Evolutionary conservation across 23 tunicate species (phyloP).

Genomic region (Diplosoma virens): DNA sequence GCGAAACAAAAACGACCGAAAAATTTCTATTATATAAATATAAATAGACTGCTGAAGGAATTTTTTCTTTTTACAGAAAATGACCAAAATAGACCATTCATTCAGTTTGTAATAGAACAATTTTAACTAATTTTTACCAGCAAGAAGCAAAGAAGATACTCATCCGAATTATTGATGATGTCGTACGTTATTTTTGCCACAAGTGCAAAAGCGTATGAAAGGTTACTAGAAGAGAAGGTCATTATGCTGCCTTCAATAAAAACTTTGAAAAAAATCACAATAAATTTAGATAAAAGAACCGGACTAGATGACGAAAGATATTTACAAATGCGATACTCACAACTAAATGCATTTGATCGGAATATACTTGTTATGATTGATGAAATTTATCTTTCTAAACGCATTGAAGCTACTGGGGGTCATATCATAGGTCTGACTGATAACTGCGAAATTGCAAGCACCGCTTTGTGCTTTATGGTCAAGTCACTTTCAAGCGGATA

Average conservation of each 20-base stretch:
- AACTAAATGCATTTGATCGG: slow-evolving; percentile 11
- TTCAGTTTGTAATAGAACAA: neutral
- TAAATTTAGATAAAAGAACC: neutral
- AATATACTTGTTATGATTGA: slow-evolving; percentile 6
- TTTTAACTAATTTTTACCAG: neutral
- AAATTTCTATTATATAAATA: too few relatives aligned
- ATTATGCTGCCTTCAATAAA: slow-evolving; percentile 1
- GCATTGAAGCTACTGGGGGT: slow-evolving; percentile 22
- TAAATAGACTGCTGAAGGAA: too few relatives aligned
- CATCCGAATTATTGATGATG: neutral
- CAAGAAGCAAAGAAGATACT: slow-evolving; percentile 2
- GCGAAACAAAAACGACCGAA: too few relatives aligned
- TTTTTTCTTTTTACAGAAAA: neutral
- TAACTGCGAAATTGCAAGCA: slow-evolving; percentile 6
- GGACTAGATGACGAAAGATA: slow-evolving; percentile 1
- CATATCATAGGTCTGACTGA: slow-evolving; percentile 2
- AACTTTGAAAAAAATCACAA: slow-evolving; percentile 13
- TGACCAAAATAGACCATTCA: neutral
- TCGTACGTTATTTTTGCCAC: slow-evolving; percentile 1
- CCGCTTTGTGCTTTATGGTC: slow-evolving; percentile 17
- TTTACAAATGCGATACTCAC: slow-evolving; percentile 6
- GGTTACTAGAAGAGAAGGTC: slow-evolving; percentile 2
- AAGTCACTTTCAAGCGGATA: slow-evolving; percentile 2
- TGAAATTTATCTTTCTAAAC: slow-evolving; percentile 4
- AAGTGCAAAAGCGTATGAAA: neutral